These are phyloP conservation scores for Petrocephalus sullivani DNA, from an alignment of 2,797 vertebrate species.

Conservation along the genomic window DNA sequence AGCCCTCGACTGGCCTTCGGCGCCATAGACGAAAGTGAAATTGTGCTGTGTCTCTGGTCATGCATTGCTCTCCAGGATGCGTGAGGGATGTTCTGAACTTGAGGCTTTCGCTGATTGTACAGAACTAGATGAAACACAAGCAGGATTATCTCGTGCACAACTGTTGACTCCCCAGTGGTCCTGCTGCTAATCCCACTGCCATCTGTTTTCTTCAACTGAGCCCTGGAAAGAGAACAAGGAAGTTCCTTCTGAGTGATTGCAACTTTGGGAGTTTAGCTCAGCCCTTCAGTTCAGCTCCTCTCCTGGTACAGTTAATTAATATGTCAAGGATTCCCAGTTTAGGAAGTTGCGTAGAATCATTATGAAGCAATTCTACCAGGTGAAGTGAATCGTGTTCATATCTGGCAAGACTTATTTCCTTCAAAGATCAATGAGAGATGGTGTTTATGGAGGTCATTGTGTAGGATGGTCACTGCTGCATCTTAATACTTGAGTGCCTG, in stretches of 20 bases:
- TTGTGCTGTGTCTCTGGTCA: not conserved
- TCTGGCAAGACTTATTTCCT: not conserved
- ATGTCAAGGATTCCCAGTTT: not conserved
- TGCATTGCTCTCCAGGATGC: not conserved
- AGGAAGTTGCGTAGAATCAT: not conserved
- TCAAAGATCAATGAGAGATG: not conserved
- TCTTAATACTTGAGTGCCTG: not conserved
- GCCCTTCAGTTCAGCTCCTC: not conserved
- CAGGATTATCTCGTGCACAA: not conserved
- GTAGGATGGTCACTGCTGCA: not conserved
- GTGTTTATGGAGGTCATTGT: not conserved
- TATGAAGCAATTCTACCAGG: not conserved
- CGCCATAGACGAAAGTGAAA: not conserved
- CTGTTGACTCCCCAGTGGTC: not conserved
- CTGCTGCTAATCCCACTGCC: not conserved
- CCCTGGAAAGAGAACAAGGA: not conserved
- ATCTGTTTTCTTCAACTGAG: not conserved
- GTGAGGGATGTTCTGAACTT: not conserved
- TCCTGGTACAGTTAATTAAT: not conserved
- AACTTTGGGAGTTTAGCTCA: not conserved
- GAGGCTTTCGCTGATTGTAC: not conserved
- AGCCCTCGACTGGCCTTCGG: no score
- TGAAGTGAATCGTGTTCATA: not conserved
- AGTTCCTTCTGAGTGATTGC: not conserved
- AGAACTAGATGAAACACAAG: not conserved